Evolutionary conservation across 2,797 vertebrate genomes (phyloP).

Genomic region (Tarsius wallacei): DNA sequence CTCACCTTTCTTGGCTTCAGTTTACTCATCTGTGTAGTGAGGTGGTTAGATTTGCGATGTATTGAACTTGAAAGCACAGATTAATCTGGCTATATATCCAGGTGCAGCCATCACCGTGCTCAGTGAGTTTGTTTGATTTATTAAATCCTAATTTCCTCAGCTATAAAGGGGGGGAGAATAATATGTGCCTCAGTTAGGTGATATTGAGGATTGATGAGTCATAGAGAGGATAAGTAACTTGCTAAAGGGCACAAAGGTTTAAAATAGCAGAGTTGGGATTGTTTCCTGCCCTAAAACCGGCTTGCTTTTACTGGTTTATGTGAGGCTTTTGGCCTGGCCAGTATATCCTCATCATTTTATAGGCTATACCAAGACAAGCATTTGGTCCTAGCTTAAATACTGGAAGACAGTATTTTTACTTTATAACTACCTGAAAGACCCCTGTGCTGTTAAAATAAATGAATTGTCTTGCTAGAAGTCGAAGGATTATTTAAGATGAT

Average conservation of each 20-base stretch:
- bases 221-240: background rate
- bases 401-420: background rate
- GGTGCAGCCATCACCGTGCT: background rate
- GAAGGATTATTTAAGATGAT: background rate
- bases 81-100: background rate
- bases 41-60: background rate
- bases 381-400: background rate
- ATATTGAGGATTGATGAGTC: background rate
- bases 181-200: background rate
- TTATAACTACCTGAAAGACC: background rate
- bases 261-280: background rate
- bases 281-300: background rate
- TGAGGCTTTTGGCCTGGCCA: background rate
- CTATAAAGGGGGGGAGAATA: background rate
- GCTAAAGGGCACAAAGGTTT: background rate
- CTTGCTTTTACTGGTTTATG: background rate
- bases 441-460: background rate
- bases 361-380: background rate
- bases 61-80: background rate
- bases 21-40: background rate
- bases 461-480: background rate
- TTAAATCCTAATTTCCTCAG: background rate
- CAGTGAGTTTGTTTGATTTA: background rate
- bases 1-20: no score
- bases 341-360: background rate